Base-by-base conservation (phyloP, 2,113 vertebrate genomes). In the zebrafish (Danio rerio) region DNA sequence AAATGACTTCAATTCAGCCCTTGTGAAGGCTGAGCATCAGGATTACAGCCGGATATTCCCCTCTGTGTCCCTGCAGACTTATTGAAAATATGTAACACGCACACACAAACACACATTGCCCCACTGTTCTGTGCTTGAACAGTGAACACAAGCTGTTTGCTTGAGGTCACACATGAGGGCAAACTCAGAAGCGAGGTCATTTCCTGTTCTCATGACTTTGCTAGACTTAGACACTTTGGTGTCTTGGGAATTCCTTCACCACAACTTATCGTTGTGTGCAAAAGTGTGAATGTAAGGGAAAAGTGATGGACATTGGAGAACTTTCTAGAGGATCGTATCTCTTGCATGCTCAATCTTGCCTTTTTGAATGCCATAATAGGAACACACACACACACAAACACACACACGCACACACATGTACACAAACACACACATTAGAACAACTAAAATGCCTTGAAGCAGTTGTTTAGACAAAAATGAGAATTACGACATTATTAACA, bases 181-280 rank as follows among this genome's bases (percentile, higher is more conserved):
- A 68, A 62, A 50, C 69, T 79, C 56, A 45, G 59, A 70, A 72
- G 55, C 49, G 63, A 78, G 81, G 85, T 78, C 61, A 77, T 66
- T 68, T 88, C 85, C 80, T 84, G 84, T 86, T 90, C 87, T 73
- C 88, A 89, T 61, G 81, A 82, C 75, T 78, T 58, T 82, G 65
- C 6, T 76, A 71, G 52, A 47, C 10, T 80, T 21, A 75, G 75
- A 83, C 83, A 76, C 62, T 83, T 59, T 10, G 75, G 59, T 45
- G 53, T 47, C 9, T 5, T 50, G 72, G 77, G 78, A 80, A 49
- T 70, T 20, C 6, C 21, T 72, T 82, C 21, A 83, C 63, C 42
- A 76, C 63, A 78, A 77, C 47, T n/a, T 70, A 80, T 52, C 42
- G 70, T 71, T 76, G 9, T 80, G 56, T 61, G 12, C 2, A 18